A percentile compares a stretch with the other conserved stretches of the same genome.
phyloP scores from a whole-genome alignment of 2,113 vertebrate species.

The Carollia perspicillata region DNA sequence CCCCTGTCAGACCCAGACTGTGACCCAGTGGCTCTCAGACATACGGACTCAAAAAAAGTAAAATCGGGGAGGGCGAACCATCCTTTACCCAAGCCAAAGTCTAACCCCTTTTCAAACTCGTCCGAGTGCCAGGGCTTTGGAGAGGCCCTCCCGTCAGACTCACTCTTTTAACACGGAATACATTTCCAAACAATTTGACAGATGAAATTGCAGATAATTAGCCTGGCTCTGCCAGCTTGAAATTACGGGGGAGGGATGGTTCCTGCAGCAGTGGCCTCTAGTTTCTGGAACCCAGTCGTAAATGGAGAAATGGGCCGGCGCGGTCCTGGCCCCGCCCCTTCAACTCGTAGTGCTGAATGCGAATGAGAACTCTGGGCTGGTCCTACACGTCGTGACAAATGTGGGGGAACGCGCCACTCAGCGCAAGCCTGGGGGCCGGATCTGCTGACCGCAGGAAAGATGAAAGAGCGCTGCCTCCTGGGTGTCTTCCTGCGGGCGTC shows the following conservation, averaged over 20 bases:
- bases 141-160: background rate
- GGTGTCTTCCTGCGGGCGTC: background rate
- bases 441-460: background rate
- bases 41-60: fast-evolving
- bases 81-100: background rate
- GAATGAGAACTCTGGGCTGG: background rate
- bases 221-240: constrained; percentile 49
- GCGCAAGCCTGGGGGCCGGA: background rate
- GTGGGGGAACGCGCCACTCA: background rate
- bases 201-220: constrained; percentile 70
- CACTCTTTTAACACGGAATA: background rate
- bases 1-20: background rate
- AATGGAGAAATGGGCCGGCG: background rate
- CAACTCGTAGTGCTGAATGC: background rate
- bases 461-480: background rate
- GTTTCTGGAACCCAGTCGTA: constrained; percentile 46
- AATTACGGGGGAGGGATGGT: constrained; percentile 59
- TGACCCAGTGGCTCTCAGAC: background rate
- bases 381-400: background rate
- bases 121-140: background rate
- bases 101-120: background rate
- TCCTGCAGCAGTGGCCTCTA: constrained; percentile 42
- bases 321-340: constrained; percentile 51
- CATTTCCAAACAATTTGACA: constrained; percentile 64
- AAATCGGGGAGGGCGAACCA: fast-evolving